Base-by-base conservation (phyloP, 2,797 vertebrate genomes). In the Allenopithecus nigroviridis region DNA sequence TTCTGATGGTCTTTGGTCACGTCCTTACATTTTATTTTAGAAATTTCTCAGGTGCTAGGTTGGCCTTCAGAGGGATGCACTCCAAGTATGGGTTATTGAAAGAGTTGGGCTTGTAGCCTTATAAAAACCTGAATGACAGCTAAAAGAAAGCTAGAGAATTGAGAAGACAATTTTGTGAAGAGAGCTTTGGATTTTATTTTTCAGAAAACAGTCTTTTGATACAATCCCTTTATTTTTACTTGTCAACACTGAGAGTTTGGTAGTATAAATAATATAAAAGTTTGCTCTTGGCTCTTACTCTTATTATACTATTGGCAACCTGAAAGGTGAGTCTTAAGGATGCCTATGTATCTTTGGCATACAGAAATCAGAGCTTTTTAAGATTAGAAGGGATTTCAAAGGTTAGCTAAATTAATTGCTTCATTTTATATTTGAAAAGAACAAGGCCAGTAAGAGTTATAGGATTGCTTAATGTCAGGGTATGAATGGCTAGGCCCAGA, bases 21-120 rank as follows among this genome's bases (percentile, higher is more conserved):
- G 2, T 94, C 83, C 88, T 97, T 94, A 96, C 19, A 78, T 94
- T 97, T 97, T 91, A 94, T 96, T 97, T 97, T 91, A 84, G 94
- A 96, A n/a, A 94, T 48, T 50, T 84, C 12, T 91, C 79, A 97
- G 97, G 91, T 96, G 26, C 74, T 83, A 61, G 57, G 43, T 33
- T 94, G 61, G 70, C 64, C 24, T 92, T 93, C 30, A 78, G 59
- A 86, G 12, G 39, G 26, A 75, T 39, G 43, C 30, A 84, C 16
- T 86, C 21, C n/a, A 80, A 39, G 30, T 43, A n/a, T 24, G 46
- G 39, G n/a, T 84, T 84, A 89, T 26, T 80, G 61, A 70, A 76
- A 83, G 39, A 86, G 5, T 33, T 70, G 59, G 30, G 33, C 53
- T 94, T 81, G 89, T 59, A 92, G 70, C 39, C 19, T 68, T 50